Base-by-base conservation (phyloP, 53 echinoderm and acorn worm genomes). In the Astropecten irregularis region DNA sequence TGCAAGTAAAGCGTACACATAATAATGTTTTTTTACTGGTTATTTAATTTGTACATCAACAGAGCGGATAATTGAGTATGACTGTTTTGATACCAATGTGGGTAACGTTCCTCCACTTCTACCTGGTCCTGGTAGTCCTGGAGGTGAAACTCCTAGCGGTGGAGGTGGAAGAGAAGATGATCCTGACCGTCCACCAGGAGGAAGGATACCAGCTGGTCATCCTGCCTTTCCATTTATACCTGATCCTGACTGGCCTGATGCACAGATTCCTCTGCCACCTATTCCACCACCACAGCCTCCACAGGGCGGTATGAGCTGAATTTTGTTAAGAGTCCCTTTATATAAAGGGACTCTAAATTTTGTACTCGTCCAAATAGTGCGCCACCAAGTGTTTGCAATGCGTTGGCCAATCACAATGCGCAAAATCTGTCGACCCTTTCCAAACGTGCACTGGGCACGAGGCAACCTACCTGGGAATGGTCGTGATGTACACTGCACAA, bases 161-260 rank as follows among this genome's bases (percentile, higher is more conserved):
- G 15, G 15, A 3, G 15, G 23, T 7, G 39, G 28, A 18, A n/a
- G n/a, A n/a, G 65, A 65, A 9, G 52, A n/a, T 7, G 68, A 77
- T 9, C 86, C 86, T 21, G 34, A 86, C 55, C 40, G 77, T 13
- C 46, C 47, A 7, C 68, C 86, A 11, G 77, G 86, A 28, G 86
- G 86, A 29, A 39, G 19, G 15, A 77, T 89, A 54, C 89, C 89
- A 2, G 36, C 56, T 38, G 83, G 83, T 14, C 31, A 76, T 4
- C 83, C 89, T 16, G 34, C 55, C 32, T 83, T 83, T 19, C 89
- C 89, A 16, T 72, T 71, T 40, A 31, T 52, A 15, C 84, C 76
- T 7, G 5, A 49, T 18, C 83, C 83, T 40, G 65, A 83, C 30
- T 72, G 84, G 73, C 89, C 83, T 1, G 33, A 35, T 10, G 76